Percentiles rank a stretch among this genome's conserved stretches.
Conservation (phyloP, 2,888 invertebrate genomes). For the Deilephila porcellus region DNA sequence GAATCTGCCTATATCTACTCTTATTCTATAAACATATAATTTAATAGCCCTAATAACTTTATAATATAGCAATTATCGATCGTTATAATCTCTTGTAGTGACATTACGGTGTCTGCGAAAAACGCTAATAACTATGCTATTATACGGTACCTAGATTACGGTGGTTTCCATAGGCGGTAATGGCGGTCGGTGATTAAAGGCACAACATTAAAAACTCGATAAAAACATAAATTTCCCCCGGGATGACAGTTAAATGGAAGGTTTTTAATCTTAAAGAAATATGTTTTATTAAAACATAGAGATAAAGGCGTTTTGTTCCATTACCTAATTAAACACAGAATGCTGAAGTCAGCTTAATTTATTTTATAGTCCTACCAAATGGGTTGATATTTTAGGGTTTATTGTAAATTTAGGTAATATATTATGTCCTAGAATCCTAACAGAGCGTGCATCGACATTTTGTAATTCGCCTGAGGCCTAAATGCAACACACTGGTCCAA, state of each 20-base stretch:
- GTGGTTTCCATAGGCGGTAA: constrained; percentile 13
- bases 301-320: background rate
- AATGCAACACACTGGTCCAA: no score
- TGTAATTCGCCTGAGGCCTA: no score
- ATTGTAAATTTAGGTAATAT: no score
- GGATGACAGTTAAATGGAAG: background rate
- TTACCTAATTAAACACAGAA: background rate
- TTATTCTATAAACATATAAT: background rate
- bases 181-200: constrained; percentile 5
- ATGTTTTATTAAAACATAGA: background rate
- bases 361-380: no score
- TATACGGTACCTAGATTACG: constrained; percentile 17
- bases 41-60: background rate
- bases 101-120: constrained; percentile 31
- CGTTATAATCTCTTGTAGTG: background rate
- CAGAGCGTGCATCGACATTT: no score
- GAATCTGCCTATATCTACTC: no score
- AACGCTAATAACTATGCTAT: constrained; percentile 30
- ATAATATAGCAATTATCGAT: constrained; percentile 3
- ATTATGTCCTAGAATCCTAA: no score
- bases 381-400: no score
- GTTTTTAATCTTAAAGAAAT: background rate
- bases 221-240: constrained; percentile 1
- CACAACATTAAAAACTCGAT: constrained; percentile 8
- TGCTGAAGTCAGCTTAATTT: background rate